Conservation (phyloP, 2,113 vertebrate species). For the Podarcis cretensis region DNA sequence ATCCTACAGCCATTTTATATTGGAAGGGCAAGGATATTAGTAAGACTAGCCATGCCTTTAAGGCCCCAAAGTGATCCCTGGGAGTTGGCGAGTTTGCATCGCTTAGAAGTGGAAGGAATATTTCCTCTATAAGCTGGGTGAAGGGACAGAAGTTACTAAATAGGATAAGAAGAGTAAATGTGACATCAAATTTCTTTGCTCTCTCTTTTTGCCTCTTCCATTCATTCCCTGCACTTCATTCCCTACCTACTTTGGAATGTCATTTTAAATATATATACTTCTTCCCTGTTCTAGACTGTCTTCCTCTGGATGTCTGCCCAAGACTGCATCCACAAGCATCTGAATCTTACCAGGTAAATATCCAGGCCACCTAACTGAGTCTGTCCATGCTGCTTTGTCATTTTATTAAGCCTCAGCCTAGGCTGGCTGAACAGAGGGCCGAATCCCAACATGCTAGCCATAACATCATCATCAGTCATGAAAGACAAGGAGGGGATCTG, state of each 20-base stretch:
- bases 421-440: not conserved
- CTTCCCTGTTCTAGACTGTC: constrained; percentile 81
- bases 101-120: not conserved
- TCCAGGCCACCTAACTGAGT: not conserved
- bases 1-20: not conserved
- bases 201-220: not conserved
- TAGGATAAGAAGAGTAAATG: rapidly evolving
- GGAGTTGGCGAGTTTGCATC: not conserved
- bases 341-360: constrained; percentile 84
- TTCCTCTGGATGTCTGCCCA: constrained; percentile 89
- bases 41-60: not conserved
- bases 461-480: not conserved
- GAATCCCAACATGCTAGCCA: not conserved
- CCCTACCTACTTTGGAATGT: constrained; percentile 11
- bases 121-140: not conserved
- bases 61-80: not conserved
- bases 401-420: not conserved
- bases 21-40: not conserved
- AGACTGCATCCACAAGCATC: constrained; percentile 87
- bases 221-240: not conserved
- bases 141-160: not conserved
- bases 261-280: constrained; percentile 11
- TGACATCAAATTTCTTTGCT: not conserved
- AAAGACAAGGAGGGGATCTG: not conserved
- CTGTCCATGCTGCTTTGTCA: not conserved